These are phyloP conservation scores for Drosophila yooni DNA, from an alignment of 2,888 invertebrate genomes.

Conservation along the genomic window DNA sequence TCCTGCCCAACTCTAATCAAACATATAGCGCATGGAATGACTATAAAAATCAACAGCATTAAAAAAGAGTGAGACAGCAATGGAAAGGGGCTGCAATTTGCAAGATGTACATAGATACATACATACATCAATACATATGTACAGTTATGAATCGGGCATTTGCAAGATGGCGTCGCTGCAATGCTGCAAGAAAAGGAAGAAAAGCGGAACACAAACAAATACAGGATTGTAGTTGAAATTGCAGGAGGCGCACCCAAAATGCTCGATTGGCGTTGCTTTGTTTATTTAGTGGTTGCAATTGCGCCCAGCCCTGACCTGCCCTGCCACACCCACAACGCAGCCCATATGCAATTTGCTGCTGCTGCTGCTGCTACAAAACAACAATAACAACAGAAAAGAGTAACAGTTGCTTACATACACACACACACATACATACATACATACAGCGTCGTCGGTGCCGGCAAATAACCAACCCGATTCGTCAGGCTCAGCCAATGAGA, in stretches of 20 bases:
- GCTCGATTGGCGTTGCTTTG: constrained; percentile 38
- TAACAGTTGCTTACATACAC: constrained; percentile 43
- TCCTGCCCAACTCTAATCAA: constrained; percentile 22
- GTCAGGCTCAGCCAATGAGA: constrained; percentile 79
- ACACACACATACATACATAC: neutral
- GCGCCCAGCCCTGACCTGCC: constrained; percentile 14
- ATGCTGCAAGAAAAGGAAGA: constrained; percentile 37
- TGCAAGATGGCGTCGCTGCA: constrained; percentile 60
- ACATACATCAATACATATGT: constrained; percentile 16
- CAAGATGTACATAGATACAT: constrained; percentile 5
- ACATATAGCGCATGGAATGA: constrained; percentile 29
- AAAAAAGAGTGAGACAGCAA: constrained; percentile 24
- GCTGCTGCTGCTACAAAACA: constrained; percentile 56
- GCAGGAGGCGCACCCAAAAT: constrained; percentile 41
- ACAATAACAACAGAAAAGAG: constrained; percentile 45
- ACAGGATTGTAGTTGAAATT: constrained; percentile 36
- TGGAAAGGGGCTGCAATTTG: constrained; percentile 33
- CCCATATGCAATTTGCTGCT: constrained; percentile 58
- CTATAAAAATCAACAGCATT: constrained; percentile 48
- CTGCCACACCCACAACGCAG: constrained; percentile 64
- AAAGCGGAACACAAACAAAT: constrained; percentile 39
- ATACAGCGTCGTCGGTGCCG: constrained; percentile 24
- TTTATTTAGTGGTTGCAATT: constrained; percentile 79
- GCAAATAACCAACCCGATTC: constrained; percentile 77
- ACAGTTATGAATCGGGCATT: constrained; percentile 38